These are phyloP conservation scores for Labroides dimidiatus DNA, from an alignment of 2,797 vertebrate species.

Conservation along the genomic window DNA sequence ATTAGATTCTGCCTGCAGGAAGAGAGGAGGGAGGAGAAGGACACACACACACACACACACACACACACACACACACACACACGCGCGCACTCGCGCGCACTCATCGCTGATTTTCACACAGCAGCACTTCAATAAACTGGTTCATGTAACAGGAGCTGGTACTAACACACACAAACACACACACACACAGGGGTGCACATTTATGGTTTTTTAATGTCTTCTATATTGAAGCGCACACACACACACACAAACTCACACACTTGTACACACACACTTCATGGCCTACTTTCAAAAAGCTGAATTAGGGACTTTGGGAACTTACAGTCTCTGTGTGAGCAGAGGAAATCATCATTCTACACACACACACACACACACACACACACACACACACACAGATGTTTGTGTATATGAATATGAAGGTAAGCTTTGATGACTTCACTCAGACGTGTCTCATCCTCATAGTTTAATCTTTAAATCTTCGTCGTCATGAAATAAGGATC, in stretches of 20 bases:
- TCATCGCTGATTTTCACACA: background rate
- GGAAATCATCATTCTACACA: conserved; percentile 34
- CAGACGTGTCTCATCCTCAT: no score
- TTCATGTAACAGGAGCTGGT: conserved; percentile 17
- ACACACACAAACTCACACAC: background rate
- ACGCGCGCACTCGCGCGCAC: background rate
- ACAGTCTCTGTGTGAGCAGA: conserved; percentile 57
- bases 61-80: background rate
- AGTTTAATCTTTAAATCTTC: no score
- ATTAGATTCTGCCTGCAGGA: conserved; percentile 33
- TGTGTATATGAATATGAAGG: no score
- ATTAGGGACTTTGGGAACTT: conserved; percentile 68
- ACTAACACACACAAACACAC: no score
- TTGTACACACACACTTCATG: conserved; percentile 36
- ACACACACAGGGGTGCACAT: background rate
- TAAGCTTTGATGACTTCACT: no score
- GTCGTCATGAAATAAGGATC: no score
- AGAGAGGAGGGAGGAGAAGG: conserved; percentile 26
- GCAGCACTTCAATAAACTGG: background rate
- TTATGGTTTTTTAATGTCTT: conserved; percentile 5
- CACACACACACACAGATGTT: no score
- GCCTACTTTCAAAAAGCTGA: conserved; percentile 71
- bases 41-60: conserved; percentile 1
- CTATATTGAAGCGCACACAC: background rate
- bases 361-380: no score